Evolutionary conservation across 1,140 invertebrate genomes (phyloP).

Genomic region (Nixonia krombeini): DNA sequence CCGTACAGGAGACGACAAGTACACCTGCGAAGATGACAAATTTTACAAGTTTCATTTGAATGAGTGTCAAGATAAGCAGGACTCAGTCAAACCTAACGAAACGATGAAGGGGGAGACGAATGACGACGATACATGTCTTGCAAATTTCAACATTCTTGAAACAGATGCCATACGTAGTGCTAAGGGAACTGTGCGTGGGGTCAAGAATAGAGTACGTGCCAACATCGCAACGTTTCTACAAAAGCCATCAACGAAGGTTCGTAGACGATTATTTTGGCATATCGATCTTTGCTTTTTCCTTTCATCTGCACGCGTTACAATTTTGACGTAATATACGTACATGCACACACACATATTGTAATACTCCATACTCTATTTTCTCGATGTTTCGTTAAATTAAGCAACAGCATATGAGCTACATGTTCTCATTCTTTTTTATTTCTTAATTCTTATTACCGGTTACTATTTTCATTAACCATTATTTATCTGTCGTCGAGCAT

Average conservation of each 20-base stretch:
- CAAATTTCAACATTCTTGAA: slow-evolving; percentile 84
- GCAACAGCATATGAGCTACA: too few relatives aligned
- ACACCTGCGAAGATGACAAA: slow-evolving; percentile 80
- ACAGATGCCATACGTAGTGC: slow-evolving; percentile 86
- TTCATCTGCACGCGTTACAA: too few relatives aligned
- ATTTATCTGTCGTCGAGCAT: too few relatives aligned
- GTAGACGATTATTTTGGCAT: too few relatives aligned
- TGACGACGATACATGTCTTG: slow-evolving; percentile 81
- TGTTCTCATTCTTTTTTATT: too few relatives aligned
- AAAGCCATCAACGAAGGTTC: slow-evolving; percentile 81
- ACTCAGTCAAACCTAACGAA: slow-evolving; percentile 61
- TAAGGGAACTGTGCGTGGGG: slow-evolving; percentile 91
- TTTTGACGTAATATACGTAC: too few relatives aligned
- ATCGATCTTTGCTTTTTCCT: too few relatives aligned
- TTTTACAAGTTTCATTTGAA: slow-evolving; percentile 88
- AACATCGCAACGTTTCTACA: slow-evolving; percentile 95
- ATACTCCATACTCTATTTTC: too few relatives aligned
- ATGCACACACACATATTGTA: too few relatives aligned
- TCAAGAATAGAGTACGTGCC: slow-evolving; percentile 93
- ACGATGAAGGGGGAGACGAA: slow-evolving; percentile 56
- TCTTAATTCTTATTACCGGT: too few relatives aligned
- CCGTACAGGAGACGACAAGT: slow-evolving; percentile 69
- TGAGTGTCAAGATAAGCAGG: slow-evolving; percentile 75
- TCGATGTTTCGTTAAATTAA: too few relatives aligned
- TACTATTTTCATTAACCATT: too few relatives aligned